phyloP scores from a whole-genome alignment of 2,113 vertebrate species.

The Nothobranchius furzeri region DNA sequence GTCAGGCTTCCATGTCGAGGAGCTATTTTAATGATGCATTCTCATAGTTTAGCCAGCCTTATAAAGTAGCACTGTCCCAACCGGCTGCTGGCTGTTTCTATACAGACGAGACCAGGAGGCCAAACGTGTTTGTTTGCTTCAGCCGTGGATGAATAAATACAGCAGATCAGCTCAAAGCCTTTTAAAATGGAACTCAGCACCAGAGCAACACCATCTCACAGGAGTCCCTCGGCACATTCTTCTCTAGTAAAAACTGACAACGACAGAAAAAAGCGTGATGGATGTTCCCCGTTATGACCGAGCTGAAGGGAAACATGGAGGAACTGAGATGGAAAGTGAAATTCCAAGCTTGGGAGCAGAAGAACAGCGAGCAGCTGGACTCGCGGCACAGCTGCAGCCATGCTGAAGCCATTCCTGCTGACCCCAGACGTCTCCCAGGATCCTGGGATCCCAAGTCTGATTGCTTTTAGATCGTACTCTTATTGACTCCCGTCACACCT shows the following conservation, averaged over 20 bases:
- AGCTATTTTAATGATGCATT: conserved; percentile 77
- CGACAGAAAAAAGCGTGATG: conserved; percentile 13
- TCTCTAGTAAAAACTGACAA: conserved; percentile 14
- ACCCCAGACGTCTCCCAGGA: conserved; percentile 68
- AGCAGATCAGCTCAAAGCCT: conserved; percentile 17
- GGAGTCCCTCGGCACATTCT: conserved; percentile 11
- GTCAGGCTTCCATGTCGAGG: conserved; percentile 68
- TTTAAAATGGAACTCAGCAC: conserved; percentile 33
- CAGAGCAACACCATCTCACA: conserved; percentile 7
- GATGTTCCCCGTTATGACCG: conserved; percentile 37
- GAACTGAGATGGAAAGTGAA: conserved; percentile 36
- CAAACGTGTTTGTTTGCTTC: conserved; percentile 45
- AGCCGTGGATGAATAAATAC: conserved; percentile 34
- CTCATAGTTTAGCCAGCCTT: conserved; percentile 58
- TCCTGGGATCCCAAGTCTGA: conserved; percentile 74
- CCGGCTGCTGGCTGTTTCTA: conserved; percentile 63
- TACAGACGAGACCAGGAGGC: conserved; percentile 59
- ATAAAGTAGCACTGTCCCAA: conserved; percentile 54
- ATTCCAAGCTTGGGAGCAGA: conserved; percentile 15
- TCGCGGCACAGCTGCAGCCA: conserved; percentile 64
- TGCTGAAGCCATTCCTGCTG: conserved; percentile 60
- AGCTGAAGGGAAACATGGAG: conserved; percentile 34
- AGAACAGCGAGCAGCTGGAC: conserved; percentile 50
- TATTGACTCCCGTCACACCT: conserved; percentile 85
- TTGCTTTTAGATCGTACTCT: conserved; percentile 85